A percentile compares a stretch with the other conserved stretches of the same genome.
Conservation (phyloP, 2,113 vertebrate species). For the Castor canadensis region DNA sequence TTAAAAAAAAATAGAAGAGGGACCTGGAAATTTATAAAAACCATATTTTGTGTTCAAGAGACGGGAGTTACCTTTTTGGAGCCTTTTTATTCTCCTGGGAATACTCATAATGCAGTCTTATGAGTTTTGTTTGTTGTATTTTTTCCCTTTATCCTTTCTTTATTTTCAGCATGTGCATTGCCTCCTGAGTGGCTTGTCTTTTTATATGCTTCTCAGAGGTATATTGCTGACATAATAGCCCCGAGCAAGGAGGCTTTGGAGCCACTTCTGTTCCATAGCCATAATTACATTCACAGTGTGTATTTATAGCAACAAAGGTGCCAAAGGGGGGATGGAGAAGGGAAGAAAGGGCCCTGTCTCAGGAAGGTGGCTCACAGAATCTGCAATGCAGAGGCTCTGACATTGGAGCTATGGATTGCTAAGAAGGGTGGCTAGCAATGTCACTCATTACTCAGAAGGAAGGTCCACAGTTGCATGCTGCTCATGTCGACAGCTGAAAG, state of each 20-base stretch:
- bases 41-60: slow-evolving; percentile 79
- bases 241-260: slow-evolving; percentile 80
- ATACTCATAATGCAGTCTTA: slow-evolving; percentile 82
- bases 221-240: slow-evolving; percentile 85
- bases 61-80: slow-evolving; percentile 81
- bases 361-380: background rate
- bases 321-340: slow-evolving; percentile 30
- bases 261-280: slow-evolving; percentile 76
- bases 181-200: slow-evolving; percentile 82
- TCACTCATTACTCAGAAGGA: background rate
- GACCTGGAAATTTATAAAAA: slow-evolving; percentile 85
- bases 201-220: slow-evolving; percentile 84
- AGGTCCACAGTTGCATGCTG: fast-evolving
- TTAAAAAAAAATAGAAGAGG: slow-evolving; percentile 66
- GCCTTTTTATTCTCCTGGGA: slow-evolving; percentile 84
- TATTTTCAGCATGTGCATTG: slow-evolving; percentile 27
- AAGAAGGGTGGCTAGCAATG: fast-evolving
- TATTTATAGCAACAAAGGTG: slow-evolving; percentile 82
- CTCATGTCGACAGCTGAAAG: too few relatives aligned
- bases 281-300: slow-evolving; percentile 80
- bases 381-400: background rate
- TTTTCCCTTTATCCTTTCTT: slow-evolving; percentile 17
- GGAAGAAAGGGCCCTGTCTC: background rate
- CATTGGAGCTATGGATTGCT: too few relatives aligned
- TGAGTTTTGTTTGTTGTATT: slow-evolving; percentile 70